Evolutionary conservation across 2,113 vertebrate species (phyloP).

Genomic region (Amphiprion ocellaris): DNA sequence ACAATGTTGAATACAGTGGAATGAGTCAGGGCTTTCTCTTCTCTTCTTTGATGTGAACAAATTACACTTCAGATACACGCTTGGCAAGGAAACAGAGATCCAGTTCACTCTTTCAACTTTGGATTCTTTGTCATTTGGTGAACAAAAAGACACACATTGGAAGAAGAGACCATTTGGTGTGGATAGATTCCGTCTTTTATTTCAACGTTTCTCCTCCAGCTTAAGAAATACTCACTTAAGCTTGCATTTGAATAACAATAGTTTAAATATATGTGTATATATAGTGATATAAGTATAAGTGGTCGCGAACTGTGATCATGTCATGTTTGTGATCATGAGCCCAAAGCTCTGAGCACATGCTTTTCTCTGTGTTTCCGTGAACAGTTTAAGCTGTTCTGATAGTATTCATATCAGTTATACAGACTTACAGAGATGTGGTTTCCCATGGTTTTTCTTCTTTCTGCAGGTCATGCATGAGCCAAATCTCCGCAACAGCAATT

Average conservation of each 20-base stretch:
- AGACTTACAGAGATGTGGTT: conserved; percentile 19
- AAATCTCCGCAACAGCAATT: conserved; percentile 52
- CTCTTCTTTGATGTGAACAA: conserved; percentile 76
- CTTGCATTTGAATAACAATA: not conserved
- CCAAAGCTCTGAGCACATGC: not conserved
- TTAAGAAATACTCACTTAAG: not conserved
- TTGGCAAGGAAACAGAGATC: conserved; percentile 65
- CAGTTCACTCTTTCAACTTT: conserved; percentile 62
- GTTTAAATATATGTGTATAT: not conserved
- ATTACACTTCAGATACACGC: conserved; percentile 63
- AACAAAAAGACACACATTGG: conserved; percentile 43
- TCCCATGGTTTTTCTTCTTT: conserved; percentile 19
- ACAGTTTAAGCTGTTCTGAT: conserved; percentile 8
- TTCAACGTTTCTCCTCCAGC: conserved; percentile 21
- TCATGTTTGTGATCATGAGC: not conserved
- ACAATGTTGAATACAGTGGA: conserved; percentile 67
- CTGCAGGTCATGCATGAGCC: conserved; percentile 39
- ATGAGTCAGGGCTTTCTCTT: conserved; percentile 67
- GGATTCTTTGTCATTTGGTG: conserved; percentile 62
- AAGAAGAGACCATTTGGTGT: conserved; percentile 21
- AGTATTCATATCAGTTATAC: conserved; percentile 16
- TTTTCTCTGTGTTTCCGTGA: not conserved
- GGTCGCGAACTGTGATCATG: conserved; percentile 6
- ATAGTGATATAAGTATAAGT: not conserved
- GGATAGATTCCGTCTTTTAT: conserved; percentile 36